These are phyloP conservation scores for Neuroscelio doddi DNA, from an alignment of 2,888 invertebrate species.

Conservation along the genomic window DNA sequence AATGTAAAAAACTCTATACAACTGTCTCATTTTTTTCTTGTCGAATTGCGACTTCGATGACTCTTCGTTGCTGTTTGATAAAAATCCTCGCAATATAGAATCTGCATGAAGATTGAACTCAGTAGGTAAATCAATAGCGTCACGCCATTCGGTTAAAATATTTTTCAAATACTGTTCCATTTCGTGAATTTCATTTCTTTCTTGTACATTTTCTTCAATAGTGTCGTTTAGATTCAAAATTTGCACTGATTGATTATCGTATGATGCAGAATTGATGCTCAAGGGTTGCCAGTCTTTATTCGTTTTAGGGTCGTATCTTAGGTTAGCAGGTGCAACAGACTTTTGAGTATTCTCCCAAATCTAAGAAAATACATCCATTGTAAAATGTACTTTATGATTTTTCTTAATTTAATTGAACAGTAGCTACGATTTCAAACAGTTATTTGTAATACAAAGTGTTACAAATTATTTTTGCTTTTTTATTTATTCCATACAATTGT, in stretches of 20 bases:
- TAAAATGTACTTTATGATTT: not conserved
- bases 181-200: conserved; percentile 47
- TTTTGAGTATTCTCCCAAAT: conserved; percentile 68
- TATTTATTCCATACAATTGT: no score
- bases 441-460: not conserved
- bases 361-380: conserved; percentile 52
- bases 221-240: conserved; percentile 54
- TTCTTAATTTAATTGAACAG: no score
- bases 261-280: conserved; percentile 40
- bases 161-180: conserved; percentile 62
- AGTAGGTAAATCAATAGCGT: conserved; percentile 59
- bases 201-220: conserved; percentile 49
- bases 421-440: no score
- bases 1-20: conserved; percentile 65
- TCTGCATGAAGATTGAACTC: conserved; percentile 66
- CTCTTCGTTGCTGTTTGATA: conserved; percentile 52
- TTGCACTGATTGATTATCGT: conserved; percentile 54
- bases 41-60: conserved; percentile 55
- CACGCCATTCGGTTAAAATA: conserved; percentile 61
- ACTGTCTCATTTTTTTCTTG: conserved; percentile 62
- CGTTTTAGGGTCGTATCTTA: conserved; percentile 61
- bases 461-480: no score
- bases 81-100: conserved; percentile 56
- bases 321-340: conserved; percentile 55
- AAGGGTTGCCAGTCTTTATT: conserved; percentile 65